These are phyloP conservation scores for Torymus texanus DNA, from an alignment of 2,888 invertebrate species.

Conservation along the genomic window DNA sequence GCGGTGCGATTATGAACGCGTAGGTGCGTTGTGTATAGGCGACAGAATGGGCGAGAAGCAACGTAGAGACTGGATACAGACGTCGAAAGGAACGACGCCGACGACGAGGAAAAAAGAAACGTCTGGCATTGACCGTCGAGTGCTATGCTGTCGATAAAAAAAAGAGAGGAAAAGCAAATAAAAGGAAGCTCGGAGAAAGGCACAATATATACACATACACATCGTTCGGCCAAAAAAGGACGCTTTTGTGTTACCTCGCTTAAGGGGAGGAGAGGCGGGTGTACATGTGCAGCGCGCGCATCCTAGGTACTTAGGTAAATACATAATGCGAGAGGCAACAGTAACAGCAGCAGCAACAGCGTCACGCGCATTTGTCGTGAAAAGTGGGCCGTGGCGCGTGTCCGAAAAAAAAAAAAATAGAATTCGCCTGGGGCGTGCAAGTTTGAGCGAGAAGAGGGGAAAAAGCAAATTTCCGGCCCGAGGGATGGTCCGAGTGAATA, in stretches of 20 bases:
- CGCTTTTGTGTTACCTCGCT: slow-evolving; percentile 14
- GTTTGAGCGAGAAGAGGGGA: slow-evolving; percentile 11
- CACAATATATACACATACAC: not conserved
- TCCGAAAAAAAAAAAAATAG: slow-evolving; percentile 7
- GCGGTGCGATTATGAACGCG: slow-evolving; percentile 41
- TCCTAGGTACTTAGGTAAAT: slow-evolving; percentile 52
- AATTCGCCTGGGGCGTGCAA: slow-evolving; percentile 27
- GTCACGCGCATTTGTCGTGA: slow-evolving; percentile 48
- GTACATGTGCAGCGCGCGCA: not conserved
- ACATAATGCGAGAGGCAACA: slow-evolving; percentile 42
- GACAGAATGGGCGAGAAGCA: not conserved
- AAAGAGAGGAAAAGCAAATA: slow-evolving; percentile 31
- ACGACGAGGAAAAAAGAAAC: not conserved
- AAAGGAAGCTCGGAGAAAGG: slow-evolving; percentile 22
- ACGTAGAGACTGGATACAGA: not conserved
- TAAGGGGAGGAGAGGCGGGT: not conserved
- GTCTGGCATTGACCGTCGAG: slow-evolving; percentile 31
- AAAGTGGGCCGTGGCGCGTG: slow-evolving; percentile 56
- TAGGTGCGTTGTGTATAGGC: slow-evolving; percentile 30
- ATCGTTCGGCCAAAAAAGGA: slow-evolving; percentile 9
- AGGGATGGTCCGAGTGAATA: slow-evolving; percentile 48
- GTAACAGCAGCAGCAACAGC: slow-evolving; percentile 12
- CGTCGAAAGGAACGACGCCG: not conserved
- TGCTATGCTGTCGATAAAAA: not conserved
- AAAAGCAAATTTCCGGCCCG: slow-evolving; percentile 58